These are phyloP conservation scores for Erebia palarica DNA, from an alignment of 2,888 invertebrate genomes.

Conservation along the genomic window DNA sequence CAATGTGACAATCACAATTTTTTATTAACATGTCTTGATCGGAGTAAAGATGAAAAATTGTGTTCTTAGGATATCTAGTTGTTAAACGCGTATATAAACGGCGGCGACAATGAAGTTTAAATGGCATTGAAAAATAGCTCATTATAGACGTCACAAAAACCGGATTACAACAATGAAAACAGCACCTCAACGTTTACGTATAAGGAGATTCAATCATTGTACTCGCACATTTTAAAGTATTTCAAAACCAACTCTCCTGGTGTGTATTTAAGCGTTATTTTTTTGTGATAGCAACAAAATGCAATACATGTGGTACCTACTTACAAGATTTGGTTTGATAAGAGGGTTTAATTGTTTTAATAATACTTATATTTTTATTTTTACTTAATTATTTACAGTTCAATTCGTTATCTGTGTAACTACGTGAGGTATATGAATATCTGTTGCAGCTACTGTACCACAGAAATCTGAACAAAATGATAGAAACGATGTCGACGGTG, in stretches of 20 bases:
- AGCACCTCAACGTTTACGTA: slow-evolving; percentile 36
- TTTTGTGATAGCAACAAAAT: slow-evolving; percentile 23
- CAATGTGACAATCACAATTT: too few species aligned
- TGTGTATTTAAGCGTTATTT: slow-evolving; percentile 34
- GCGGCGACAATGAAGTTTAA: too few species aligned
- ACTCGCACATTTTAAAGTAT: slow-evolving; percentile 38
- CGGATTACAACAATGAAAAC: slow-evolving; percentile 29
- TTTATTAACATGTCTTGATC: too few species aligned
- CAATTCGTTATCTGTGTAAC: slow-evolving; percentile 38
- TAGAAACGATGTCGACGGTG: too few species aligned
- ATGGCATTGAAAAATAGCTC: background rate
- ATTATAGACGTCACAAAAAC: slow-evolving; percentile 10
- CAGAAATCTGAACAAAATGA: too few species aligned
- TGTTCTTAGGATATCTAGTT: too few species aligned
- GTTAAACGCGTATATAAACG: too few species aligned
- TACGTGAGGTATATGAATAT: slow-evolving; percentile 18
- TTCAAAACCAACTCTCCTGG: slow-evolving; percentile 33
- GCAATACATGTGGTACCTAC: slow-evolving; percentile 40
- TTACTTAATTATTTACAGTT: slow-evolving; percentile 34
- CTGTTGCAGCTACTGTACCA: background rate
- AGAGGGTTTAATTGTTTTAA: slow-evolving; percentile 45
- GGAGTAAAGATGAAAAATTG: too few species aligned
- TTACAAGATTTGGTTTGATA: slow-evolving; percentile 46
- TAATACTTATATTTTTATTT: slow-evolving; percentile 36
- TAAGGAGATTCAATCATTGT: slow-evolving; percentile 53